Conservation (phyloP, 2,113 vertebrate genomes). For the Leucopsar rothschildi region DNA sequence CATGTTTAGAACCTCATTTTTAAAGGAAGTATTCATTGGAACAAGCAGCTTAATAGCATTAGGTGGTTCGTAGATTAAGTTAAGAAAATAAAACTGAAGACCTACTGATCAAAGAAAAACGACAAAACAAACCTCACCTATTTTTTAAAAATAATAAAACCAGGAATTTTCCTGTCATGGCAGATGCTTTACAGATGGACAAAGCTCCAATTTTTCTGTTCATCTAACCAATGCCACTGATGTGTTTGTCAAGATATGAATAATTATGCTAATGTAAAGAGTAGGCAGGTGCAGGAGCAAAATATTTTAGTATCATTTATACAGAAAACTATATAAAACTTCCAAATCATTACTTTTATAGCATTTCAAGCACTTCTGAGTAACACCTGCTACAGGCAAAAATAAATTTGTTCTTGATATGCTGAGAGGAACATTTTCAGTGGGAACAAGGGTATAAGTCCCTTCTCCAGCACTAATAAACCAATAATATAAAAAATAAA, state of each 20-base stretch:
- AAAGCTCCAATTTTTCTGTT: slow-evolving; percentile 26
- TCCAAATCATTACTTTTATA: slow-evolving; percentile 54
- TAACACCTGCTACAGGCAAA: slow-evolving; percentile 60
- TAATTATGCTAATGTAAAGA: slow-evolving; percentile 68
- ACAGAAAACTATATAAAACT: slow-evolving; percentile 54
- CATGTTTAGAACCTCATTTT: background rate
- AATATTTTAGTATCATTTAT: slow-evolving; percentile 70
- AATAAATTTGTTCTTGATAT: slow-evolving; percentile 15
- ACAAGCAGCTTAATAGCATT: background rate
- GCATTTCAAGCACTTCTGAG: slow-evolving; percentile 48
- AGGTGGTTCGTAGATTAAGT: background rate
- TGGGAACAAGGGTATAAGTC: background rate
- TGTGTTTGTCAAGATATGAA: slow-evolving; percentile 55
- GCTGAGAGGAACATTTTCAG: slow-evolving; percentile 6
- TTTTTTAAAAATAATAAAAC: background rate
- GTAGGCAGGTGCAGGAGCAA: slow-evolving; percentile 69
- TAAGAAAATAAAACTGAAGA: background rate
- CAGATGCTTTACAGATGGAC: slow-evolving; percentile 65
- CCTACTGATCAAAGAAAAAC: background rate
- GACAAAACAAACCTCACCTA: background rate
- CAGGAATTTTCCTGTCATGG: background rate
- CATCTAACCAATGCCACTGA: background rate
- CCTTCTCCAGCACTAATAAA: slow-evolving; percentile 5
- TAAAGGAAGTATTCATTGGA: background rate
- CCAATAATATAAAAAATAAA: background rate